Base-by-base conservation (phyloP, 1,140 invertebrate genomes). In the Aphidius ervi region DNA sequence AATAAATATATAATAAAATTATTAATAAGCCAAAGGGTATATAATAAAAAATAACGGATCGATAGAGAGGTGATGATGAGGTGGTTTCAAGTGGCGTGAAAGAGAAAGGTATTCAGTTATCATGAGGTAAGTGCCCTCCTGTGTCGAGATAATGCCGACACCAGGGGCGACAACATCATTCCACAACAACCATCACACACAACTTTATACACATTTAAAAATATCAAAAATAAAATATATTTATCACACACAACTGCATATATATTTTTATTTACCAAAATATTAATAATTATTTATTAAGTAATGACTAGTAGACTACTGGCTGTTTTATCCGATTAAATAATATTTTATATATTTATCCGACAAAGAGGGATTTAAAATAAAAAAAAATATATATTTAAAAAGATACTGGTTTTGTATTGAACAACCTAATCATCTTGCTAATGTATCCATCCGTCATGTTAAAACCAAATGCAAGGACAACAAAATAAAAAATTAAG, bases 81-180 rank as follows among this genome's bases (percentile, higher is more conserved):
- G 43, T 9, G 46, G 57, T 47, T 39, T 46, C 16, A 56, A 53
- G 41, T 49, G 59, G 48, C 40, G 46, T 58, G 57, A 49, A 47
- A 62, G 53, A 47, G 55, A 50, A 46, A 54, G 53, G 66, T 59
- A 63, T 31, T 31, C 67, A 68, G 68, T 76, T 77, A 78, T 78
- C 74, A 68, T 70, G 53, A 67, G 74, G 73, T 78, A 77, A 78
- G 76, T 78, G 75, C 75, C 75, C 75, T 77, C 72, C 66, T 69
- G 69, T 77, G 75, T 77, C 68, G 69, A 76, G 75, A 77, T 78
- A 78, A 75, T 65, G 66, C 67, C 73, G 73, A 78, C 76, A 77
- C 73, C 75, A 74, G 64, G 67, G 73, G 69, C 71, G 72, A 77
- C 76, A 78, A 75, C 76, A 78, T 77, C 74, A 78, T 78, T 70